phyloP scores from a whole-genome alignment of 2,113 vertebrate species.

The Falcunculus frontatus region DNA sequence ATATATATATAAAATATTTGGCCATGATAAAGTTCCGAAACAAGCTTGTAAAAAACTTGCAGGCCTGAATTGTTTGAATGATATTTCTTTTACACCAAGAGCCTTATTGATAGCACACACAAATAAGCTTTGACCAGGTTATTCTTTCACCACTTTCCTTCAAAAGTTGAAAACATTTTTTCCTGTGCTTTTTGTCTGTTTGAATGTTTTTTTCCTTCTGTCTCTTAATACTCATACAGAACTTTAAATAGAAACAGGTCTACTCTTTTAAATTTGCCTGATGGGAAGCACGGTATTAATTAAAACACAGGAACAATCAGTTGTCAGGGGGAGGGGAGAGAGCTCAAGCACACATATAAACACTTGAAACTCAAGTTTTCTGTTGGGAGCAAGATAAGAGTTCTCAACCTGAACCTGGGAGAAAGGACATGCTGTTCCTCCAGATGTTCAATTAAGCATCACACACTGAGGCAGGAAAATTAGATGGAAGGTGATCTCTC shows the following conservation, averaged over 20 bases:
- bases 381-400: not conserved
- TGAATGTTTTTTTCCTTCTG: not conserved
- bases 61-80: not conserved
- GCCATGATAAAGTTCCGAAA: not conserved
- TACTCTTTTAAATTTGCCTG: not conserved
- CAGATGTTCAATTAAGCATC: not conserved
- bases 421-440: not conserved
- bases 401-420: not conserved
- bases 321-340: not conserved
- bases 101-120: not conserved
- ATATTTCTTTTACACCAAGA: not conserved
- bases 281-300: not conserved
- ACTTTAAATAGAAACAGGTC: not conserved
- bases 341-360: not conserved
- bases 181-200: not conserved
- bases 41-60: not conserved
- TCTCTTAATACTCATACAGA: not conserved
- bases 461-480: not conserved
- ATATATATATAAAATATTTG: not conserved
- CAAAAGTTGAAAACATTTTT: not conserved
- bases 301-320: not conserved
- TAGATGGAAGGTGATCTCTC: not conserved
- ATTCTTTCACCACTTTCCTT: not conserved
- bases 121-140: not conserved
- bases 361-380: not conserved